Evolutionary conservation across 2,797 vertebrate species (phyloP).

Genomic region (Dromococcyx pavoninus): DNA sequence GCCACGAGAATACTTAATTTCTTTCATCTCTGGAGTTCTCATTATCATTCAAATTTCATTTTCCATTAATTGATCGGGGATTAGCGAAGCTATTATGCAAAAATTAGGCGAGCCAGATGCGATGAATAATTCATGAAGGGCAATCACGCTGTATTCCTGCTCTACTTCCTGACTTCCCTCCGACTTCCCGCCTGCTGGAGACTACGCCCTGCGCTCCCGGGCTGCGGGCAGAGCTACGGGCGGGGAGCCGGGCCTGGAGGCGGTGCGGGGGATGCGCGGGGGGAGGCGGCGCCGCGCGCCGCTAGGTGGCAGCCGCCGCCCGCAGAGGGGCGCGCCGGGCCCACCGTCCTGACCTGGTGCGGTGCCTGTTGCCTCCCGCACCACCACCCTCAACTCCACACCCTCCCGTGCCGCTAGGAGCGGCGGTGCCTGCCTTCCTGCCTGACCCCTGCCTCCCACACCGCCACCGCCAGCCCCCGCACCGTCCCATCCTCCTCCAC

Average conservation of each 20-base stretch:
- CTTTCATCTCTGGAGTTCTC: constrained; percentile 79
- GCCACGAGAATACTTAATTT: constrained; percentile 76
- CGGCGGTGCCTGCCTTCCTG: too few relatives aligned
- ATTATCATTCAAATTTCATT: constrained; percentile 84
- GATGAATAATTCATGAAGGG: constrained; percentile 80
- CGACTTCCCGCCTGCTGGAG: constrained; percentile 62
- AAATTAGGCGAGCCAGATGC: constrained; percentile 75
- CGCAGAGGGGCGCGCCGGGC: background rate
- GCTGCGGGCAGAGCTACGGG: too few relatives aligned
- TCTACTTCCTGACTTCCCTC: constrained; percentile 72
- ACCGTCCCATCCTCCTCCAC: too few relatives aligned
- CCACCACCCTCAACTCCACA: too few relatives aligned
- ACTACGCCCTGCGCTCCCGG: background rate
- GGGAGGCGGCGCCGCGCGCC: too few relatives aligned
- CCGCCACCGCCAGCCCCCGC: too few relatives aligned
- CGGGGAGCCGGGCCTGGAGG: too few relatives aligned
- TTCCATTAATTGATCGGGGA: constrained; percentile 83
- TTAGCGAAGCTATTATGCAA: constrained; percentile 80
- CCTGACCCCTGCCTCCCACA: too few relatives aligned
- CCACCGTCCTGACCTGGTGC: constrained; percentile 8
- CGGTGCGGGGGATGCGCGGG: too few relatives aligned
- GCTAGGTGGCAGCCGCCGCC: constrained; percentile 68
- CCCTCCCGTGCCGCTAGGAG: too few relatives aligned
- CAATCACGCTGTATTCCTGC: constrained; percentile 72
- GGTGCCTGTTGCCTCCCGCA: background rate